Base-by-base conservation (phyloP, 2,797 vertebrate species). In the Pseudomugil tenellus region DNA sequence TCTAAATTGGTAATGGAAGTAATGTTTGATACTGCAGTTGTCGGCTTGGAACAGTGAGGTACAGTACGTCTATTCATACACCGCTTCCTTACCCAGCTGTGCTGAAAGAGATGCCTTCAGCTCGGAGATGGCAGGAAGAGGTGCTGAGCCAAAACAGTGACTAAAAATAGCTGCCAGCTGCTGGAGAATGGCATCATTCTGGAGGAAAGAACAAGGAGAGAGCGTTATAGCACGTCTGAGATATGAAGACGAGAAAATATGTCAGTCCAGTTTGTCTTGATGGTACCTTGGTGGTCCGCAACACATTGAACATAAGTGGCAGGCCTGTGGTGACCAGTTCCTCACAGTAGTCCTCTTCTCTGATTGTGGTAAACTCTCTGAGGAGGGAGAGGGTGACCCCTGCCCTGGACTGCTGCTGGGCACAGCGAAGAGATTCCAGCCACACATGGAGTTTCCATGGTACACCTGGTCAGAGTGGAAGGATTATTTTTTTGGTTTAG, bases 391-490 rank as follows among this genome's bases (percentile, higher is more conserved):
- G 96, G 1, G 95, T 95, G 23, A 98, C 94, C 0, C 94, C 95
- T 21, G 94, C 93, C 39, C 96, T 91, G 0, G 95, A 97, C 91
- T 97, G 96, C 56, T 92, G 95, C 92, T 97, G 97, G 35, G 98
- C 96, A 4, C 95, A 96, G 32, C 93, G 91, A 2, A 99, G 92
- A 0, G 97, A 98, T 81, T 98, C 97, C 1, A 99, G 92, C 98
- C 98, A 99, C 68, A 98, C 93, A 0, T 99, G 97, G 6, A 98
- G 94, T 84, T 97, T 99, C 98, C 97, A 99, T 0, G 96, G 96
- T 1, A 99, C 95, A 1, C 97, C 97, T 98, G 88, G 34, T 53
- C 4, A 28, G 35, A 35, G 25, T 54, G 26, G 81, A 54, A 37
- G 4, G 19, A 32, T 2, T n/a, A 37, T 3, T 14, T 58, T 19